Conservation (phyloP, 1,140 invertebrate species). For the Zaprionus ornatus region DNA sequence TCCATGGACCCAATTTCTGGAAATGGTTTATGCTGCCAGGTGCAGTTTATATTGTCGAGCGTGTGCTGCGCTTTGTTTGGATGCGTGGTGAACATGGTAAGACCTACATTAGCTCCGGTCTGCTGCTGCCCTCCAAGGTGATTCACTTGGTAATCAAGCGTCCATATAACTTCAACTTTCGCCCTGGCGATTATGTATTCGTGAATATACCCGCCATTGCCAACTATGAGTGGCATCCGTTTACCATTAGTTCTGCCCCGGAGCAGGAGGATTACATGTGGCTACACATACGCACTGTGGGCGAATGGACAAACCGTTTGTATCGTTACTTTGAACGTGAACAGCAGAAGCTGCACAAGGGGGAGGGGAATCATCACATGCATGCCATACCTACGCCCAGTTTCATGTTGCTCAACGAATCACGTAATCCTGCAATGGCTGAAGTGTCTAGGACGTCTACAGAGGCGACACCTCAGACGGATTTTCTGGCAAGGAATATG, state of each 20-base stretch:
- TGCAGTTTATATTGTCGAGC: conserved; percentile 91
- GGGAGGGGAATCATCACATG: conserved; percentile 84
- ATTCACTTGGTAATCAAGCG: conserved; percentile 94
- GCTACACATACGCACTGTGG: conserved; percentile 96
- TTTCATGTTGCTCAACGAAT: conserved; percentile 61
- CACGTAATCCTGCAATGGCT: conserved; percentile 56
- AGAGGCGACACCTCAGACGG: conserved; percentile 74
- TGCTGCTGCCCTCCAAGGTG: conserved; percentile 93
- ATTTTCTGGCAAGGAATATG: conserved; percentile 77
- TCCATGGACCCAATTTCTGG: conserved; percentile 97
- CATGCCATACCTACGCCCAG: conserved; percentile 74
- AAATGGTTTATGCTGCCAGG: conserved; percentile 96
- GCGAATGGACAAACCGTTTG: conserved; percentile 96
- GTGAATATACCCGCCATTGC: conserved; percentile 97
- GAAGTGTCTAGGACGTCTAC: conserved; percentile 1
- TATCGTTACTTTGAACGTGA: conserved; percentile 95
- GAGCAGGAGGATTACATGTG: conserved; percentile 96
- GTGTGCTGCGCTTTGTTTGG: conserved; percentile 84
- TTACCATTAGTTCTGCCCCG: conserved; percentile 97
- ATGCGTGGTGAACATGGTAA: conserved; percentile 89
- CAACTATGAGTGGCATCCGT: conserved; percentile 98
- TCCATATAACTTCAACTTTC: conserved; percentile 93
- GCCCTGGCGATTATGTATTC: conserved; percentile 97
- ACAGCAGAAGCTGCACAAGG: conserved; percentile 89
- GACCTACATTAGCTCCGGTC: conserved; percentile 93